Evolutionary conservation across 2,113 vertebrate genomes (phyloP).

Genomic region (Periophthalmus modestus): DNA sequence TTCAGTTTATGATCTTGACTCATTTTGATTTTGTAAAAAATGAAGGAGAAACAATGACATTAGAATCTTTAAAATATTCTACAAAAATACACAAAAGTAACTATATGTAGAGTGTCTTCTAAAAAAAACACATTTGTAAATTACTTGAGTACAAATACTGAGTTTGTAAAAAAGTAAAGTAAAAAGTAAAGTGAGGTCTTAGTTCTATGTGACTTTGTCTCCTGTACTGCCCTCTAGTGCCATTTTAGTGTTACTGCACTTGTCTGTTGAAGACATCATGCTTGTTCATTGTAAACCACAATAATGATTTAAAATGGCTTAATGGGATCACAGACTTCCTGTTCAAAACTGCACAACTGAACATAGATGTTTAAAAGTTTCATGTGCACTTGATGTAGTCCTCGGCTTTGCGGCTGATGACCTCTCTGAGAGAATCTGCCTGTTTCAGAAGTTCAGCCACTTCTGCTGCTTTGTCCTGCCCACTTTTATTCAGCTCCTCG

Average conservation of each 20-base stretch:
- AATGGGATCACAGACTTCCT: no score
- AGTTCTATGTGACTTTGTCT: not conserved
- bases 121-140: not conserved
- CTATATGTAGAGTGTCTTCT: no score
- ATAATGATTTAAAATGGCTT: no score
- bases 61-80: no score
- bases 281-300: not conserved
- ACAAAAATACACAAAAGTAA: no score
- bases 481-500: conserved; percentile 68
- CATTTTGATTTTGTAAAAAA: no score
- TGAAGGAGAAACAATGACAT: no score
- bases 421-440: conserved; percentile 73
- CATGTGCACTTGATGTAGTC: conserved; percentile 68
- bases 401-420: conserved; percentile 71
- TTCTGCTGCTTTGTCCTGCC: conserved; percentile 76
- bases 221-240: not conserved
- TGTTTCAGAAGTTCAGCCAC: conserved; percentile 71
- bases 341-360: no score
- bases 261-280: no score
- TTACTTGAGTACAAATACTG: not conserved
- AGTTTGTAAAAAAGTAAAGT: not conserved
- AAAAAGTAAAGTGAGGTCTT: not conserved
- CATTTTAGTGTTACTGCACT: not conserved
- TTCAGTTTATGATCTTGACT: not conserved
- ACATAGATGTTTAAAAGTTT: not conserved